These are phyloP conservation scores for Micropoecilia bifurca DNA, from an alignment of 2,797 vertebrate species.

Conservation along the genomic window DNA sequence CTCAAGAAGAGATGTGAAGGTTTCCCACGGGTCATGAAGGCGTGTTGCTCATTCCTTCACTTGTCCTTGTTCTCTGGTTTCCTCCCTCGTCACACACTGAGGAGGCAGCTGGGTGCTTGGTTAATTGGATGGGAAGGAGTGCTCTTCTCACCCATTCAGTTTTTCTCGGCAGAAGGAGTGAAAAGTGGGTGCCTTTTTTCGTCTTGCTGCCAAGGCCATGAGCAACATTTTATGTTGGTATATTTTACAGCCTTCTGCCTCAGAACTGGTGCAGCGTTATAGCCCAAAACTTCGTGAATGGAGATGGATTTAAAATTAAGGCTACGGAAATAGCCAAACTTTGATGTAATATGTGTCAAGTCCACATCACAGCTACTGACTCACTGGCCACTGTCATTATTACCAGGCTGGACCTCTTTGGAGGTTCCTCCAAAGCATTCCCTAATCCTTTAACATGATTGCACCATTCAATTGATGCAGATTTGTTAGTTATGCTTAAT, in stretches of 20 bases:
- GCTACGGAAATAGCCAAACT: neutral
- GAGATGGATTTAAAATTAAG: slow-evolving; percentile 36
- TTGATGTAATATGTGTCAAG: neutral
- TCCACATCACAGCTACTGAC: neutral
- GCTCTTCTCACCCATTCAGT: slow-evolving; percentile 38
- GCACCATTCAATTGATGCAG: neutral
- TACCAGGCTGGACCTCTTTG: neutral
- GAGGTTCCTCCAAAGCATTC: neutral
- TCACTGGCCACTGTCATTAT: neutral
- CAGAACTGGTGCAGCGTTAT: neutral
- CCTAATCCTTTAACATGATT: neutral
- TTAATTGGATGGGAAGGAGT: slow-evolving; percentile 67
- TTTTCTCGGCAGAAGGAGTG: slow-evolving; percentile 38
- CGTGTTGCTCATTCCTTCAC: slow-evolving; percentile 58
- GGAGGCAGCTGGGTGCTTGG: slow-evolving; percentile 45
- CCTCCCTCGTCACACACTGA: slow-evolving; percentile 33
- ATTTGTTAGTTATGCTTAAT: neutral
- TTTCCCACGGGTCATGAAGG: slow-evolving; percentile 58
- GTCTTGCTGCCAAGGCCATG: slow-evolving; percentile 13
- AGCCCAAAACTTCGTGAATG: slow-evolving; percentile 14
- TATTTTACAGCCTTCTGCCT: slow-evolving; percentile 25
- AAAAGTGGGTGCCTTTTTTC: slow-evolving; percentile 30
- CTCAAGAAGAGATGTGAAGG: slow-evolving; percentile 19
- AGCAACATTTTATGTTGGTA: slow-evolving; percentile 6
- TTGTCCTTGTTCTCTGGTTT: slow-evolving; percentile 47